Evolutionary conservation across 2,888 invertebrate genomes (phyloP).

Genomic region (Allolobophora icterica): DNA sequence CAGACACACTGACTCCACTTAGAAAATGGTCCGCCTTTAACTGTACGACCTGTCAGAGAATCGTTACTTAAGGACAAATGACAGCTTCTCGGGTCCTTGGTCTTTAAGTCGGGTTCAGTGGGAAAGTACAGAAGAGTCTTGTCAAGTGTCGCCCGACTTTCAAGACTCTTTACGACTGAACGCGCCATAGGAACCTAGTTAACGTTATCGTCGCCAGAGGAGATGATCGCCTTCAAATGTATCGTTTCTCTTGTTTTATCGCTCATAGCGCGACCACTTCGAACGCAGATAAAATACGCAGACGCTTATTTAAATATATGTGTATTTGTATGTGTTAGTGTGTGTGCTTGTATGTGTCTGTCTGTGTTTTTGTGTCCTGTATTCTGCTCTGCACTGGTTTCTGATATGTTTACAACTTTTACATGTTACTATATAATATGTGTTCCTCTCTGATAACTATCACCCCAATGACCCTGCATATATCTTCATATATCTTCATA

Average conservation of each 20-base stretch:
- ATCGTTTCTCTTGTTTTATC: background rate
- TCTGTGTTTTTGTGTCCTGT: no score
- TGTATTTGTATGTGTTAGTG: background rate
- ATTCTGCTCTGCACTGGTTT: no score
- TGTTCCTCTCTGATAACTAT: no score
- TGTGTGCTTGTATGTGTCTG: no score
- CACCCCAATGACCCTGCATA: no score
- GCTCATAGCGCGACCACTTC: background rate
- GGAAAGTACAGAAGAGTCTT: background rate
- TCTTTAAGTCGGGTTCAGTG: background rate
- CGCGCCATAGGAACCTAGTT: no score
- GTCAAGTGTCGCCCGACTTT: background rate
- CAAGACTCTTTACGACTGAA: background rate
- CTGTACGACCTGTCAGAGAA: background rate
- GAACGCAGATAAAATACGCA: background rate
- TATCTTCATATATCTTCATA: no score
- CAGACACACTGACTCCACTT: background rate
- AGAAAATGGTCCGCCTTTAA: background rate
- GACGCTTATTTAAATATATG: background rate
- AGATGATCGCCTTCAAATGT: background rate
- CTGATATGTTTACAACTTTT: no score
- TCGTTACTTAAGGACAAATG: background rate
- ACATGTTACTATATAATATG: no score
- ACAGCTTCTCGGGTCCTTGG: background rate
- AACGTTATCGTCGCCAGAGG: background rate